Percentiles rank a stretch among this genome's conserved stretches.
phyloP scores from a whole-genome alignment of 2,113 vertebrate genomes.

The Myodes glareolus region DNA sequence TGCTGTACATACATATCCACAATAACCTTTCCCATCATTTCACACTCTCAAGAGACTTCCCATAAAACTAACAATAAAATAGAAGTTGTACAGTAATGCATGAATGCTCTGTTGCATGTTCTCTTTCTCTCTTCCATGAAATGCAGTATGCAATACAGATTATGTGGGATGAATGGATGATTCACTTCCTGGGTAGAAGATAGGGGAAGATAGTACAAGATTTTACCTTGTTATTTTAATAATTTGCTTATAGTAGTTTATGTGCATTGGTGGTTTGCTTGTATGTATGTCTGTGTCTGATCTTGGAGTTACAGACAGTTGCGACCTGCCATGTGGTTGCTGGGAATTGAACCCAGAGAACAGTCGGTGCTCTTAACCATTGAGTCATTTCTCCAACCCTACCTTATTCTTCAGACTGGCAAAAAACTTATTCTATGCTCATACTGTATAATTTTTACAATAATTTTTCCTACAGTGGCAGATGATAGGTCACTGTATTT shows the following conservation, averaged over 20 bases:
- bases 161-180: not conserved
- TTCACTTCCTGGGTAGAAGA: not conserved
- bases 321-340: no score
- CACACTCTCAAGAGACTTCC: not conserved
- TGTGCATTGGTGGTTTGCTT: no score
- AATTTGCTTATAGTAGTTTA: no score
- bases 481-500: not conserved
- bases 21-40: not conserved
- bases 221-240: no score
- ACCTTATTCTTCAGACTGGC: not conserved
- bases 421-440: not conserved
- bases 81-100: not conserved
- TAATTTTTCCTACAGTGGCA: not conserved
- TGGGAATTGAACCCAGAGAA: no score
- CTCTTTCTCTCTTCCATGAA: not conserved
- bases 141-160: not conserved
- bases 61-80: not conserved
- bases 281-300: no score
- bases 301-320: no score
- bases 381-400: not conserved
- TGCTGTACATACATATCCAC: not conserved
- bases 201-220: not conserved
- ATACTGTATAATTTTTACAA: not conserved
- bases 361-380: no score
- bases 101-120: not conserved